A percentile compares a stretch with the other conserved stretches of the same genome.
phyloP scores from a whole-genome alignment of 2,113 vertebrate species.

The Lamprologus ornatipinnis region DNA sequence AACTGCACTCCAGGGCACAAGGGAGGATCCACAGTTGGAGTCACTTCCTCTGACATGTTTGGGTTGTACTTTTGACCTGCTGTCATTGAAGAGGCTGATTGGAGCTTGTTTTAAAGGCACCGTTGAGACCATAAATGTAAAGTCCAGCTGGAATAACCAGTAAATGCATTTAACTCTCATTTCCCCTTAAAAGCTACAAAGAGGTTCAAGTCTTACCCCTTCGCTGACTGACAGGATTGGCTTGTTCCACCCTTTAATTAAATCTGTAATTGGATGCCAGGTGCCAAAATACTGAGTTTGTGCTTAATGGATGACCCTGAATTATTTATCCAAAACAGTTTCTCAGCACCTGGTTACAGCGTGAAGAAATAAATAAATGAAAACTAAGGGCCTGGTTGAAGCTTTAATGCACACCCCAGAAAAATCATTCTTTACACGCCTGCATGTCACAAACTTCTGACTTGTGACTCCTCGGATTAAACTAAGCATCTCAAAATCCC shows the following conservation, averaged over 20 bases:
- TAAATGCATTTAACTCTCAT: not conserved
- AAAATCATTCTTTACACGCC: fast-evolving
- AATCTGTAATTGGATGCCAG: not conserved
- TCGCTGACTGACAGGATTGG: not conserved
- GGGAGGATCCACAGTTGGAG: not conserved
- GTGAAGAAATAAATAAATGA: not conserved
- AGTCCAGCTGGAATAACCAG: not conserved
- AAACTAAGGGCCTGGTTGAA: not conserved
- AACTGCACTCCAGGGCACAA: not conserved
- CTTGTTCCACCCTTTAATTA: not conserved
- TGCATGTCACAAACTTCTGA: not conserved
- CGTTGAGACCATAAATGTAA: not conserved
- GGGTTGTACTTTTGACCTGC: not conserved
- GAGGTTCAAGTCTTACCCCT: not conserved
- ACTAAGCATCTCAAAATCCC: not conserved
- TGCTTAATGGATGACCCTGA: fast-evolving
- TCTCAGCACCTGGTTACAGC: not conserved
- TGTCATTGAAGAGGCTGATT: not conserved
- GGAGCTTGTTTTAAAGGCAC: not conserved
- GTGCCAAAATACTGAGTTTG: not conserved
- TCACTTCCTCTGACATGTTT: not conserved
- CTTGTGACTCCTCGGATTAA: fast-evolving
- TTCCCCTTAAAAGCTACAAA: not conserved
- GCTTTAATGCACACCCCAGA: not conserved
- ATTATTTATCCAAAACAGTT: not conserved